These are phyloP conservation scores for Eilema sororculum DNA, from an alignment of 2,888 invertebrate species.

Conservation along the genomic window DNA sequence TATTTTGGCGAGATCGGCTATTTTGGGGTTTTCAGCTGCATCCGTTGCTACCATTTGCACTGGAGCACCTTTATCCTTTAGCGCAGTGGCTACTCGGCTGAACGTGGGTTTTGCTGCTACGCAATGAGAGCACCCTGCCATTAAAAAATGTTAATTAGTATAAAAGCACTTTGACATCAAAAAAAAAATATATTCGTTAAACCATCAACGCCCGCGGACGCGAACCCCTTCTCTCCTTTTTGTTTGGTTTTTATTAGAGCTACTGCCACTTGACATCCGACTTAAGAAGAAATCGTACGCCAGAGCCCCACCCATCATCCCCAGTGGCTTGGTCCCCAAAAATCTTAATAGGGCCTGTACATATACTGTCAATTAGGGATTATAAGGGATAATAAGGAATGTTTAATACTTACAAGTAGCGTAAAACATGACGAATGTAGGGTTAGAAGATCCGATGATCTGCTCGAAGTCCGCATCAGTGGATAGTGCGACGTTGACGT, in stretches of 20 bases:
- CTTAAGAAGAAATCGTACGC: too few species aligned
- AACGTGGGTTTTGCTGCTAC: conserved; percentile 90
- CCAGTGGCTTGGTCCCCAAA: too few species aligned
- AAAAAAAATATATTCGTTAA: too few species aligned
- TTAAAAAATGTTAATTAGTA: neutral
- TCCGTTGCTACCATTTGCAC: conserved; percentile 88
- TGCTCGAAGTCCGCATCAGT: conserved; percentile 88
- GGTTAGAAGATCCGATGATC: conserved; percentile 85
- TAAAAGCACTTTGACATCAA: too few species aligned
- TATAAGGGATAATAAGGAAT: neutral
- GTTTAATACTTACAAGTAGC: conserved; percentile 88
- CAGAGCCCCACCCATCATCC: too few species aligned
- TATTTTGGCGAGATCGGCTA: conserved; percentile 88
- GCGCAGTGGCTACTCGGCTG: conserved; percentile 84
- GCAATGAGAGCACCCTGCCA: conserved; percentile 91
- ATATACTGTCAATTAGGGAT: too few species aligned
- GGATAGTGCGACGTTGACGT: conserved; percentile 80
- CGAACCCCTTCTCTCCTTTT: too few species aligned
- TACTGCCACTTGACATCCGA: too few species aligned
- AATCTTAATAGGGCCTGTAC: too few species aligned
- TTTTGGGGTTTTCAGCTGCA: conserved; percentile 88
- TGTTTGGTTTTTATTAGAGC: too few species aligned
- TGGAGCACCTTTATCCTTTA: conserved; percentile 73
- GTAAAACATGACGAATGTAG: conserved; percentile 92
- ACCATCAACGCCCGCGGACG: too few species aligned